phyloP scores from a whole-genome alignment of 2,888 invertebrate genomes.

The Cryptosula pallasiana region DNA sequence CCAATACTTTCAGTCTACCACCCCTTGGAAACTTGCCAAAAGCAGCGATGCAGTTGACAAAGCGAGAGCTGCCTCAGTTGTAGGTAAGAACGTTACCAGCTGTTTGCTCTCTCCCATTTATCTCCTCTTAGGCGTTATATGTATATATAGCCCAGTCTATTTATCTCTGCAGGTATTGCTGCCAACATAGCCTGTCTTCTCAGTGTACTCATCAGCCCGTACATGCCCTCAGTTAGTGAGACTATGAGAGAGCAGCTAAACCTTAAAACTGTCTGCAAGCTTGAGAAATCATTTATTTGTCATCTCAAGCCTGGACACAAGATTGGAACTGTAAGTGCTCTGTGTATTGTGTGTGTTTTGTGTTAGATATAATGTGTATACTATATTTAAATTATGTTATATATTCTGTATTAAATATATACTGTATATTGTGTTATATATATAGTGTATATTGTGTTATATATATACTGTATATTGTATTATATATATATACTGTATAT shows the following conservation, averaged over 20 bases:
- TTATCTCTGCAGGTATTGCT: constrained; percentile 68
- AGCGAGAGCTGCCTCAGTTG: constrained; percentile 72
- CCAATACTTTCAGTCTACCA: constrained; percentile 88
- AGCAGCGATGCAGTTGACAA: constrained; percentile 51
- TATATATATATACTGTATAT: too few relatives aligned
- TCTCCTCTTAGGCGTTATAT: too few relatives aligned
- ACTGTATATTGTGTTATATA: too few relatives aligned
- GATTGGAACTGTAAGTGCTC: constrained; percentile 65
- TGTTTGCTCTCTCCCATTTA: too few relatives aligned
- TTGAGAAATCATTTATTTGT: constrained; percentile 48
- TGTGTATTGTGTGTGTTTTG: too few relatives aligned
- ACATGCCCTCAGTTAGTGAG: constrained; percentile 76
- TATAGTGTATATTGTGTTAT: too few relatives aligned
- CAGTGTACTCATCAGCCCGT: constrained; percentile 77
- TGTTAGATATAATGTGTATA: too few relatives aligned
- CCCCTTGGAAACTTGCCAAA: constrained; percentile 92
- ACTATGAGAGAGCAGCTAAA: constrained; percentile 68
- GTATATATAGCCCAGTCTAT: too few relatives aligned
- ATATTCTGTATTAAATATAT: too few relatives aligned
- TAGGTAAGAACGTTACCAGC: too few relatives aligned
- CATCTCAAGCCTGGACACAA: constrained; percentile 73
- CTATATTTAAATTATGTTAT: too few relatives aligned
- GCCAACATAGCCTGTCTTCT: constrained; percentile 74
- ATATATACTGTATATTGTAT: too few relatives aligned
- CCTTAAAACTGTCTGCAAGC: constrained; percentile 52